These are phyloP conservation scores for Schizaphis graminum DNA, from an alignment of 2,888 invertebrate species.

Conservation along the genomic window DNA sequence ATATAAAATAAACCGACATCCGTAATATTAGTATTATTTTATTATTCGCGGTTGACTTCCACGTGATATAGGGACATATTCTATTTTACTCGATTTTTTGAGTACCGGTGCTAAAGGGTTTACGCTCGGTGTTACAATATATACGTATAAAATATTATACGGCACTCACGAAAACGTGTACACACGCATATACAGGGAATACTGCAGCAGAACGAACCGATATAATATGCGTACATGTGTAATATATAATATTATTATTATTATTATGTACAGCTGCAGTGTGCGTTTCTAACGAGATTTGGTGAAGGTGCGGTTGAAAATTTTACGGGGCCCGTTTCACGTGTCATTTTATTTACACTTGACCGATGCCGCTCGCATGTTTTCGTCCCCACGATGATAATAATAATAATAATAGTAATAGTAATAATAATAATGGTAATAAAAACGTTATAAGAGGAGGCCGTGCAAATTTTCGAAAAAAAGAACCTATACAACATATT, in stretches of 20 bases:
- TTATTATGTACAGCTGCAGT: background rate
- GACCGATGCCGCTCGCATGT: conserved; percentile 64
- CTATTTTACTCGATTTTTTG: background rate
- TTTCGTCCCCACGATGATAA: background rate
- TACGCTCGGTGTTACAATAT: background rate
- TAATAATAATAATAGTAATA: conserved; percentile 5
- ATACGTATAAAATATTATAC: background rate
- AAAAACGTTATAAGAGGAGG: background rate
- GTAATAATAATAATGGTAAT: conserved; percentile 42
- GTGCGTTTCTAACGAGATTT: conserved; percentile 57
- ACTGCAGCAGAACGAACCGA: conserved; percentile 31
- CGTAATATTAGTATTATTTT: background rate
- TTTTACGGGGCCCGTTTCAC: conserved; percentile 60
- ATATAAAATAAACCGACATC: background rate
- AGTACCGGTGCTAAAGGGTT: conserved; percentile 48
- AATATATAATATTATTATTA: background rate
- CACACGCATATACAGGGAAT: background rate
- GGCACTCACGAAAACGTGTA: background rate
- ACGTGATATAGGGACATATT: background rate
- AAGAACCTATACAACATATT: background rate
- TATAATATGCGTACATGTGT: background rate
- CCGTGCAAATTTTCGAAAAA: conserved; percentile 3
- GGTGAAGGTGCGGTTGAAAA: conserved; percentile 39
- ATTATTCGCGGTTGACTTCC: background rate
- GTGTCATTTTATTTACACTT: conserved; percentile 65